A percentile compares a stretch with the other conserved stretches of the same genome.
These are phyloP conservation scores for Hirtodrosophila histrioides DNA, from an alignment of 2,888 invertebrate genomes.

Conservation along the genomic window DNA sequence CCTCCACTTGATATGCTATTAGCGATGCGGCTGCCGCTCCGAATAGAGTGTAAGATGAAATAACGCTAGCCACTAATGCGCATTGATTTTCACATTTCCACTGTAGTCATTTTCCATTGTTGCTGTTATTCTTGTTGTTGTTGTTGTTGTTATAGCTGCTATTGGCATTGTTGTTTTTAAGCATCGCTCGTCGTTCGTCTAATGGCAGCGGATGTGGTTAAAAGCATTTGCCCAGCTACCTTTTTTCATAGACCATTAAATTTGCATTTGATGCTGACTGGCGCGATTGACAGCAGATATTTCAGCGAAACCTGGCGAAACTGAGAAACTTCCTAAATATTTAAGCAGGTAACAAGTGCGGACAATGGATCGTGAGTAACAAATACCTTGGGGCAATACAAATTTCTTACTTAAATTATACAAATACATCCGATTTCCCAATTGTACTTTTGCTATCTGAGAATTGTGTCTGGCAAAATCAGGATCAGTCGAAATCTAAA, in stretches of 20 bases:
- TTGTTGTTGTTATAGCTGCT: slow-evolving; percentile 10
- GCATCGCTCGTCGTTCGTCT: slow-evolving; percentile 46
- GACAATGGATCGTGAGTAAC: not conserved
- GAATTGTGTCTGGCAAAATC: too few species aligned
- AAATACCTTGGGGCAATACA: too few species aligned
- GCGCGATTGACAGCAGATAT: slow-evolving; percentile 60
- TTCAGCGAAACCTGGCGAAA: slow-evolving; percentile 14
- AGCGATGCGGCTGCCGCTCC: slow-evolving; percentile 43
- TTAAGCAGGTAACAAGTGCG: slow-evolving; percentile 29
- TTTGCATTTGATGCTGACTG: slow-evolving; percentile 78
- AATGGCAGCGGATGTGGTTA: slow-evolving; percentile 80
- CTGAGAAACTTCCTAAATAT: slow-evolving; percentile 44
- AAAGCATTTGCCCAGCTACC: slow-evolving; percentile 77
- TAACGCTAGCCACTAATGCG: slow-evolving; percentile 72
- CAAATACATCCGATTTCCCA: too few species aligned
- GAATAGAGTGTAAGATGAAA: slow-evolving; percentile 58
- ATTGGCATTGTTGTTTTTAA: slow-evolving; percentile 34
- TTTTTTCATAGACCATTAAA: slow-evolving; percentile 77
- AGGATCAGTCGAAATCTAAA: too few species aligned
- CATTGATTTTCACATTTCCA: slow-evolving; percentile 75
- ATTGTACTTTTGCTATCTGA: too few species aligned
- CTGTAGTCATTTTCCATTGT: slow-evolving; percentile 68
- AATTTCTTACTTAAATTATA: too few species aligned
- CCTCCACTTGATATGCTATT: slow-evolving; percentile 56
- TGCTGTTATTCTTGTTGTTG: slow-evolving; percentile 36